These are phyloP conservation scores for Centruroides sculpturatus DNA, from an alignment of 1,140 invertebrate genomes.

Conservation along the genomic window DNA sequence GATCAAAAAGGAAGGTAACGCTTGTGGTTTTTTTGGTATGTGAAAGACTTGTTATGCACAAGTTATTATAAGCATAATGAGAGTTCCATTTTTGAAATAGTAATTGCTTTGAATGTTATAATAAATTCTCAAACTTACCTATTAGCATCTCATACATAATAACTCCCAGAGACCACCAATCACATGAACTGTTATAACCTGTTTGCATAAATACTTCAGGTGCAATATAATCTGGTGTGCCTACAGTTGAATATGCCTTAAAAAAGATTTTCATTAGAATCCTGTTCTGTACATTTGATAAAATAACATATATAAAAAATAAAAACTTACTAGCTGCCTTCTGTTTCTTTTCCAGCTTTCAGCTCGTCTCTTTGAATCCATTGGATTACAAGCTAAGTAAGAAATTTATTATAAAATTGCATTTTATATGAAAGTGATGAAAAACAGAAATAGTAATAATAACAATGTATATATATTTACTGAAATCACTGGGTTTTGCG, in stretches of 20 bases:
- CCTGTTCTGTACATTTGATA: no score
- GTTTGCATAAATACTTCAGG: constrained; percentile 94
- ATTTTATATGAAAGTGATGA: constrained; percentile 92
- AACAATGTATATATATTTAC: constrained; percentile 28
- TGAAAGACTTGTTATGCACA: constrained; percentile 50
- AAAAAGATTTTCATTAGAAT: no score
- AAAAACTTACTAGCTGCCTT: constrained; percentile 62
- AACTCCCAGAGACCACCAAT: constrained; percentile 99
- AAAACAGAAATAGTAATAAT: constrained; percentile 59
- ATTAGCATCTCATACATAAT: constrained; percentile 99
- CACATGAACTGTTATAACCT: constrained; percentile 83
- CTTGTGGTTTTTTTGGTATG: constrained; percentile 71
- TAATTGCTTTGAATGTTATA: no score
- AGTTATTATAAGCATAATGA: no score
- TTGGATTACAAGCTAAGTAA: constrained; percentile 45
- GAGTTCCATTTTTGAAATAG: no score
- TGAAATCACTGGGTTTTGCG: constrained; percentile 81
- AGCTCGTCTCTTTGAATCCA: constrained; percentile 89
- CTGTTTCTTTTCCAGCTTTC: constrained; percentile 96
- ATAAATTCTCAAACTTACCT: constrained; percentile 26
- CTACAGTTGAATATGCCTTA: constrained; percentile 71
- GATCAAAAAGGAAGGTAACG: no score
- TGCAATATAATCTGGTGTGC: constrained; percentile 98
- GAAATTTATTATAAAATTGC: no score
- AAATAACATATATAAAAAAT: constrained; percentile 57